Conservation (phyloP, 37 sponge, comb jelly and placozoan genomes). For the Halichondria panicea region DNA sequence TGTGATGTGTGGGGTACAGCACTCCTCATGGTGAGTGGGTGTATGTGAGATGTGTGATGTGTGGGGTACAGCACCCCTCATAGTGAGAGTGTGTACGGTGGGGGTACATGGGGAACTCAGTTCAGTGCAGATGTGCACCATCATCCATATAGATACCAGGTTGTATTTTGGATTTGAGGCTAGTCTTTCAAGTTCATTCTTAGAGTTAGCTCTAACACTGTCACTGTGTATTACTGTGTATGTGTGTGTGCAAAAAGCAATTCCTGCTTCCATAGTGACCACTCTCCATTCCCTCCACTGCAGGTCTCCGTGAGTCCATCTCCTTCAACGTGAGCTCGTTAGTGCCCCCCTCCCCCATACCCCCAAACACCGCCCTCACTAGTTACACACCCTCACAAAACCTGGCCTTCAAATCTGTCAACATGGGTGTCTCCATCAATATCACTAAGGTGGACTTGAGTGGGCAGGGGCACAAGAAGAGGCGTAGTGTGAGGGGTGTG, state of each 20-base stretch:
- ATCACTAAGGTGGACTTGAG: too few relatives aligned
- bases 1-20: too few relatives aligned
- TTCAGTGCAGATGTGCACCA: too few relatives aligned
- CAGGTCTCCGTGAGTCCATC: slow-evolving; percentile 51
- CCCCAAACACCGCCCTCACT: slow-evolving; percentile 7
- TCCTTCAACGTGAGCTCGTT: slow-evolving; percentile 57
- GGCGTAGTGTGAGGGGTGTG: background rate
- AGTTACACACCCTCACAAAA: background rate
- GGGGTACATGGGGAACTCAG: too few relatives aligned
- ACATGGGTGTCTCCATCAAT: too few relatives aligned
- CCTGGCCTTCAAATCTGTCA: too few relatives aligned
- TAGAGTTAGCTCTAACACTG: background rate
- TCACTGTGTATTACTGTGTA: slow-evolving; percentile 42
- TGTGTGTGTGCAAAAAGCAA: slow-evolving; percentile 22
- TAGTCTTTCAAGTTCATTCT: background rate
- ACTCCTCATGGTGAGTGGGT: too few relatives aligned
- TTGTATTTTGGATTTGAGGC: too few relatives aligned
- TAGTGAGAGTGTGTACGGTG: too few relatives aligned
- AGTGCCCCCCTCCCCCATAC: slow-evolving; percentile 65
- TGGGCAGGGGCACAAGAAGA: background rate
- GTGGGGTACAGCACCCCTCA: too few relatives aligned
- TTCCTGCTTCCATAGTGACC: background rate
- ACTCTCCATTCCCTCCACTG: background rate
- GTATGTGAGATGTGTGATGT: too few relatives aligned
- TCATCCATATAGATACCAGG: too few relatives aligned